phyloP scores from a whole-genome alignment of 2,797 vertebrate species.

The Halcyon smyrnensis region DNA sequence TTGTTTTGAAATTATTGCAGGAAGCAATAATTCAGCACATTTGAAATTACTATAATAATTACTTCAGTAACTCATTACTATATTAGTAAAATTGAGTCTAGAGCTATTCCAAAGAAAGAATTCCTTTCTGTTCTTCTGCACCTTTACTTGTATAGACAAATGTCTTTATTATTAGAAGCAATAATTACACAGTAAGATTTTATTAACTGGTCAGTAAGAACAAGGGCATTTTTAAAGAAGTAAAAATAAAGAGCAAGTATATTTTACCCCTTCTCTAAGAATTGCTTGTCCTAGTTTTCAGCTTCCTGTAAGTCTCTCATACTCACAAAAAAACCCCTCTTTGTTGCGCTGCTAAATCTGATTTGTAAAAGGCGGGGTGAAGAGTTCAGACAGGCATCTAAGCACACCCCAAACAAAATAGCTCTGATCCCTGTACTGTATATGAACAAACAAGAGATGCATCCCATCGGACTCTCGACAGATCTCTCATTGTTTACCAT shows the following conservation, averaged over 20 bases:
- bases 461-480: conserved; percentile 57
- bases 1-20: background rate
- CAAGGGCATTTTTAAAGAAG: background rate
- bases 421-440: conserved; percentile 38
- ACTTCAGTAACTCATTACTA: background rate
- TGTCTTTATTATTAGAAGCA: background rate
- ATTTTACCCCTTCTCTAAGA: background rate
- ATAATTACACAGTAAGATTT: background rate
- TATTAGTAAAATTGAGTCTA: background rate
- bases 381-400: conserved; percentile 74
- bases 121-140: background rate
- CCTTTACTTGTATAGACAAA: background rate
- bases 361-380: conserved; percentile 71
- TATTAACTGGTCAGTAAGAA: background rate
- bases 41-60: background rate
- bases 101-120: background rate
- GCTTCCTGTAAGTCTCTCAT: conserved; percentile 21
- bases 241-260: background rate
- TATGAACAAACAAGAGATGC: conserved; percentile 57
- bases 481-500: conserved; percentile 77
- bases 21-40: background rate
- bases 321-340: background rate
- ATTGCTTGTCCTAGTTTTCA: conserved; percentile 16
- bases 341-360: conserved; percentile 56
- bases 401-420: conserved; percentile 68